Evolutionary conservation across 2,797 vertebrate genomes (phyloP), one percentile per base, ranked within the genome.

Genomic region (Hippocampus kuda): DNA sequence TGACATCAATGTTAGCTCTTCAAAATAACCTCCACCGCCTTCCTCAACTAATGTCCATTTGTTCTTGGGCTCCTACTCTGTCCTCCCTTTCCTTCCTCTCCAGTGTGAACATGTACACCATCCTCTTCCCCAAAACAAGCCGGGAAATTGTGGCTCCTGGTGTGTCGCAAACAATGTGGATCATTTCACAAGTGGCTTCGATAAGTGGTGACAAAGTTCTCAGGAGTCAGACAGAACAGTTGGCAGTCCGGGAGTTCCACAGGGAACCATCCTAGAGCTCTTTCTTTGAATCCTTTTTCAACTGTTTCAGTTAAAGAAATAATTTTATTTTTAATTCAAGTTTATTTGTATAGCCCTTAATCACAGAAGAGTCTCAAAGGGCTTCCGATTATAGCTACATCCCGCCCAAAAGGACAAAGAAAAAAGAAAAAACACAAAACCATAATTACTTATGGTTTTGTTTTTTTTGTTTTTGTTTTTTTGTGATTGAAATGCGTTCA

Each of bases 21-120:
- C 12, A n/a, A 77, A 87, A 81, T 83, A 84, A 68, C 53, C 51
- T 53, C 20, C 26, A 48, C 30, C 66, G 53, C 30, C 49, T 18
- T 68, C 68, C 51, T 78, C 26, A 8, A 38, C 65, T 42, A 78
- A 72, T 78, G 77, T 77, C 76, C 75, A 70, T 68, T 68, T 60
- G 57, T 60, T 60, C 15, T 27, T 20, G 5, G 27, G 57, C 66
- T 68, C 24, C 16, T 68, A 68, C 61, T 41, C 60, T 63, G 30
- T 57, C 30, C 60, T 41, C 30, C 60, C 51, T 73, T 15, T 73
- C 72, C 63, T 70, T 65, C 10, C 66, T 59, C 34, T 48, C 13
- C n/a, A 24, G 62, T 24, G 60, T 20, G n/a, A 54, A 54, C 22
- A 9, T 1, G 12, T 56, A 24, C 12, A 11, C 62, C n/a, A 9